Percentiles rank a stretch among this genome's conserved stretches.
These are phyloP conservation scores for Ammospiza nelsoni DNA, from an alignment of 2,113 vertebrate species.

Conservation along the genomic window DNA sequence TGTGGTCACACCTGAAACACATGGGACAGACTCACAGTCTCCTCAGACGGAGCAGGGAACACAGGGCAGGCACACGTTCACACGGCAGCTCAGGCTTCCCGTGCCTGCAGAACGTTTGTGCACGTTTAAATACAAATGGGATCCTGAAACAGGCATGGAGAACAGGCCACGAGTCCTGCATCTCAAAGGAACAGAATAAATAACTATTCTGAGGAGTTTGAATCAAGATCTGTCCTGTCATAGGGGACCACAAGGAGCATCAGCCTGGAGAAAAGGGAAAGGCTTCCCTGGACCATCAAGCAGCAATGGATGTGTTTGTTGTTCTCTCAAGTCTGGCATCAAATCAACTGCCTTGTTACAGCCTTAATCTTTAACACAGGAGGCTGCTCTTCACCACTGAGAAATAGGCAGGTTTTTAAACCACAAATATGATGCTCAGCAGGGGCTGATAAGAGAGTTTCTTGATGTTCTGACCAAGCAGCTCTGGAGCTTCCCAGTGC, in stretches of 20 bases:
- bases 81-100: background rate
- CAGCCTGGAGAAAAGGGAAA: background rate
- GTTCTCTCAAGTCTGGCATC: background rate
- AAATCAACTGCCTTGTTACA: background rate
- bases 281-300: background rate
- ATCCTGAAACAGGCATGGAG: background rate
- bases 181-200: background rate
- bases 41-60: background rate
- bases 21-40: background rate
- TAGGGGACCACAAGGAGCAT: background rate
- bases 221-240: background rate
- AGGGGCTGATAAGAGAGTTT: background rate
- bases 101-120: fast-evolving
- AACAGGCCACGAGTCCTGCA: background rate
- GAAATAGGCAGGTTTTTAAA: background rate
- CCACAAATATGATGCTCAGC: background rate
- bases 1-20: background rate
- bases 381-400: background rate
- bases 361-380: background rate
- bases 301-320: background rate
- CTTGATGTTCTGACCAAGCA: background rate
- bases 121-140: background rate
- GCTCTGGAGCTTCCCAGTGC: background rate
- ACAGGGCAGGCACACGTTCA: background rate
- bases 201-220: background rate